Conservation (phyloP, 2,888 invertebrate species). For the Fissipunctia ypsillon region DNA sequence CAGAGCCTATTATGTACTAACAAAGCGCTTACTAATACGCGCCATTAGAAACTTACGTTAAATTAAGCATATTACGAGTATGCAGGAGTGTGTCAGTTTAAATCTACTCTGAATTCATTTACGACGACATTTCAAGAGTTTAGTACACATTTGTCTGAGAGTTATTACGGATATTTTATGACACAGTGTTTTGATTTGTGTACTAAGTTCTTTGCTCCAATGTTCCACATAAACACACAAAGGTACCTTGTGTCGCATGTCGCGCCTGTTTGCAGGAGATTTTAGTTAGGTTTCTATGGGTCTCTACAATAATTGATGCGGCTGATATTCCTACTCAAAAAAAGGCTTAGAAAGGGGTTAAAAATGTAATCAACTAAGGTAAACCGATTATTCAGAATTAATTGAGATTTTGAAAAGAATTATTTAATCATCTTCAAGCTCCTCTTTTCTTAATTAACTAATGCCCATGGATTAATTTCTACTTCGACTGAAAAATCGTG, state of each 20-base stretch:
- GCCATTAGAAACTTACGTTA: slow-evolving; percentile 43
- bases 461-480: not conserved
- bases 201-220: not conserved
- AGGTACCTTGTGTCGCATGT: too few species aligned
- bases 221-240: not conserved
- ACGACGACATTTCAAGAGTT: slow-evolving; percentile 38
- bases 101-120: slow-evolving; percentile 47
- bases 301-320: not conserved
- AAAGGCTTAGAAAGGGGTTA: not conserved
- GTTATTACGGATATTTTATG: slow-evolving; percentile 23
- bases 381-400: slow-evolving; percentile 19
- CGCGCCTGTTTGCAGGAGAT: too few species aligned
- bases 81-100: slow-evolving; percentile 38
- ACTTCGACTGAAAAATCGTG: not conserved
- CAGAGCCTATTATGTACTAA: slow-evolving; percentile 42
- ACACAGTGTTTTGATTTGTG: slow-evolving; percentile 27
- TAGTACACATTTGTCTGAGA: slow-evolving; percentile 26
- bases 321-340: not conserved
- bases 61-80: slow-evolving; percentile 45
- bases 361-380: slow-evolving; percentile 18
- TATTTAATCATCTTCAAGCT: slow-evolving; percentile 13
- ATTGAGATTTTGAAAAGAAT: slow-evolving; percentile 25
- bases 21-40: slow-evolving; percentile 33
- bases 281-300: too few species aligned
- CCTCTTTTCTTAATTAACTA: not conserved